A percentile compares a stretch with the other conserved stretches of the same genome.
These are phyloP conservation scores for Hypotaenidia okinawae DNA, from an alignment of 2,797 vertebrate genomes.

Conservation along the genomic window DNA sequence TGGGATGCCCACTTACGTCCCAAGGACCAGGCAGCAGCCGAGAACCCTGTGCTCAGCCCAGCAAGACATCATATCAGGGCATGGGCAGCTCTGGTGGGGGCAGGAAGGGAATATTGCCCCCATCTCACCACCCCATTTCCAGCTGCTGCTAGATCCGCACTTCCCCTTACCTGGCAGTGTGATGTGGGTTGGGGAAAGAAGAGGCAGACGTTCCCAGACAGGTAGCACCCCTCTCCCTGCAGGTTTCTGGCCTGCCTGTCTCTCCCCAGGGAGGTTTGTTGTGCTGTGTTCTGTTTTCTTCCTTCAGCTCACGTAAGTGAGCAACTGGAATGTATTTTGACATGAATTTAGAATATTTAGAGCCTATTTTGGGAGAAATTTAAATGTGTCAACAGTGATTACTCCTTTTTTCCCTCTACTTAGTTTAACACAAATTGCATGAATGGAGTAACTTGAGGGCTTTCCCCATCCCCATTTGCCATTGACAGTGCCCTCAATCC, in stretches of 20 bases:
- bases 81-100: fast-evolving
- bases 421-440: background rate
- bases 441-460: background rate
- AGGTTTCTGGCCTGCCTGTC: background rate
- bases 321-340: background rate
- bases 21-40: too few species aligned
- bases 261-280: background rate
- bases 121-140: background rate
- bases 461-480: background rate
- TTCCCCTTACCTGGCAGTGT: background rate
- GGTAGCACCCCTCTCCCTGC: background rate
- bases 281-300: background rate
- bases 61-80: background rate
- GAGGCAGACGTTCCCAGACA: fast-evolving
- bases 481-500: background rate
- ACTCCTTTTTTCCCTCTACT: background rate
- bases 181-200: background rate
- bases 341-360: background rate
- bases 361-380: background rate
- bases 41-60: fast-evolving
- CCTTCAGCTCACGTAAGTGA: background rate
- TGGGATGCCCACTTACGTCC: background rate
- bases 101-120: background rate
- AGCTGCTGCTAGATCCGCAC: fast-evolving
- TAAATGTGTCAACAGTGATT: background rate